Conservation (phyloP, 2,797 vertebrate genomes). For the Myotis myotis region DNA sequence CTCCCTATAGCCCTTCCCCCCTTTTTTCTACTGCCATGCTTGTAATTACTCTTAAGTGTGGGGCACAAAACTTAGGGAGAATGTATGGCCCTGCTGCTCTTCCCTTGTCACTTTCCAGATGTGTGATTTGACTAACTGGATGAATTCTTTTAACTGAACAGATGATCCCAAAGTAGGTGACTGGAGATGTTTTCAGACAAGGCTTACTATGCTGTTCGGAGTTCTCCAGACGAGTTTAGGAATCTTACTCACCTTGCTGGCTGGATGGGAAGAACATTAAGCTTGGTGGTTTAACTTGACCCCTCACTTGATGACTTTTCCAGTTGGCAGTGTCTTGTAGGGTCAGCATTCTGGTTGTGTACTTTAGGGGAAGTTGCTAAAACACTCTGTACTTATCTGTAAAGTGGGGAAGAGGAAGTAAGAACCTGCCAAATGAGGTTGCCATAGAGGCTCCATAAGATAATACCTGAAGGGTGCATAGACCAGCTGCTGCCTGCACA, state of each 20-base stretch:
- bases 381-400: neutral
- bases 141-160: neutral
- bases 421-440: neutral
- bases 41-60: neutral
- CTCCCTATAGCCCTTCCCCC: neutral
- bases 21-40: neutral
- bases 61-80: neutral
- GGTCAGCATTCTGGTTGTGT: neutral
- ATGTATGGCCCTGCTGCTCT: neutral
- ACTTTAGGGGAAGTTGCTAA: neutral
- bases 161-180: neutral
- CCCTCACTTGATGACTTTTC: neutral
- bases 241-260: neutral
- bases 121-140: neutral
- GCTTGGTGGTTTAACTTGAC: neutral
- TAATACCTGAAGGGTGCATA: neutral
- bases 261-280: neutral
- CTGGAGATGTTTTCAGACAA: neutral
- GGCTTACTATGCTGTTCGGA: neutral
- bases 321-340: neutral
- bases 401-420: neutral
- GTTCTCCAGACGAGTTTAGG: neutral
- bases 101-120: neutral
- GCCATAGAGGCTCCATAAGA: neutral
- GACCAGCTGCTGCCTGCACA: neutral